Conservation (phyloP, 2,888 invertebrate species). For the Heliconius ethilla region DNA sequence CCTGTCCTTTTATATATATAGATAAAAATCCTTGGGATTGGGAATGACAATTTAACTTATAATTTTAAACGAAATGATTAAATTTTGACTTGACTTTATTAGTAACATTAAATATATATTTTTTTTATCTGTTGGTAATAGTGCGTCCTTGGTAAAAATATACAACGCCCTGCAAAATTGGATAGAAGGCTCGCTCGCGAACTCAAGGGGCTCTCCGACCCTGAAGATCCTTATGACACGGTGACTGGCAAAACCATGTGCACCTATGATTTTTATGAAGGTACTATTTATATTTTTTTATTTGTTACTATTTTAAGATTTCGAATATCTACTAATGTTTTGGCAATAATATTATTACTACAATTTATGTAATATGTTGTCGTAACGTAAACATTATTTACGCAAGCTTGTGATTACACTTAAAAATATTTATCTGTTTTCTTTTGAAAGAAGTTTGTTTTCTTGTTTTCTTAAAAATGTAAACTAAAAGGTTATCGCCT, state of each 20-base stretch:
- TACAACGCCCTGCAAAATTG: slow-evolving; percentile 91
- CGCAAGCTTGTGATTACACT: not conserved
- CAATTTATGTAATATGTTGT: not conserved
- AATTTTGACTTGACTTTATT: too few species aligned
- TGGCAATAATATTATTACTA: too few species aligned
- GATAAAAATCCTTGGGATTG: too few species aligned
- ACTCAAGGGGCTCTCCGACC: slow-evolving; percentile 87
- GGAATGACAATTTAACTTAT: too few species aligned
- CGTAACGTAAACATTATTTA: not conserved
- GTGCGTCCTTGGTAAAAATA: slow-evolving; percentile 92
- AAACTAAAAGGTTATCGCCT: not conserved
- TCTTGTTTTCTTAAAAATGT: too few species aligned
- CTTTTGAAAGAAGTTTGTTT: too few species aligned
- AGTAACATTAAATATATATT: not conserved
- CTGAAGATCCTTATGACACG: slow-evolving; percentile 92
- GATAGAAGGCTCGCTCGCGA: slow-evolving; percentile 91
- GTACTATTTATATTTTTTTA: slow-evolving; percentile 60
- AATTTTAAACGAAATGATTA: too few species aligned
- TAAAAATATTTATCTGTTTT: not conserved
- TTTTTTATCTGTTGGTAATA: slow-evolving; percentile 60
- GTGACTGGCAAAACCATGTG: slow-evolving; percentile 97
- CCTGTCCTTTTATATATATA: too few species aligned
- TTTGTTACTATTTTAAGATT: not conserved
- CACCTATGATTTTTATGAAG: slow-evolving; percentile 99
- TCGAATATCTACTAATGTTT: not conserved